Base-by-base conservation (phyloP, 2,113 vertebrate genomes). In the Grammomys surdaster region DNA sequence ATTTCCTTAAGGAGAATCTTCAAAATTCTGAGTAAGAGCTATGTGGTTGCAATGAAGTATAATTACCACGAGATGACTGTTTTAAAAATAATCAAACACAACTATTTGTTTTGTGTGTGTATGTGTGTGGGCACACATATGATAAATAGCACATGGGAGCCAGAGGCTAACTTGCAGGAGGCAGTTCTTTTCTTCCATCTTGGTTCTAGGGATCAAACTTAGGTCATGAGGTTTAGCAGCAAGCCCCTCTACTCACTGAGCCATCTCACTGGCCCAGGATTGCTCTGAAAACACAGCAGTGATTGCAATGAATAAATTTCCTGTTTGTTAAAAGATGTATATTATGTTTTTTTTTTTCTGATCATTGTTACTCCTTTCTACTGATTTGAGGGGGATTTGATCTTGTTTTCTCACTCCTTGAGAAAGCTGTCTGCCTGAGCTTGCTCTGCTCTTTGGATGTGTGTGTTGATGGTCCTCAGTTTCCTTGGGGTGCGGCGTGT, bases 51-150 rank as follows among this genome's bases (percentile, higher is more conserved):
- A 65, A 56, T 65, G 88, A 87, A 87, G 81, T 56, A 12, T 13
- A 65, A 56, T 65, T 8, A 4, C 72, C 43, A 43, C 46, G 31
- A 12, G 33, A 78, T 54, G 72, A 26, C 36, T 60, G 17, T 54
- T 93, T 72, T 11, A 26, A 48, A 77, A 48, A 81, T 36, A 54
- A 20, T n/a, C 22, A 81, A 58, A 40, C 24, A 7, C 80, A 82
- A 9, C 16, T 58, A n/a, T 60, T 82, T 58, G n/a, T 26, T n/a
- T 24, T 78, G 48, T 20, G 28, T 54, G 77, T 36, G 31, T 43
- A 9, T 54, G 77, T 0, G 3, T 36, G 33, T 5, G 3, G 5
- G 20, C 3, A 40, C 3, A 81, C 10, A 8, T 8, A 40, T 19
- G 22, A 19, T 20, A 58, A 60, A 33, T 22, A 60, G 22, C 54